Evolutionary conservation across 2,113 vertebrate genomes (phyloP), one percentile per base, ranked within the genome.

Genomic region (Heteronetta atricapilla): DNA sequence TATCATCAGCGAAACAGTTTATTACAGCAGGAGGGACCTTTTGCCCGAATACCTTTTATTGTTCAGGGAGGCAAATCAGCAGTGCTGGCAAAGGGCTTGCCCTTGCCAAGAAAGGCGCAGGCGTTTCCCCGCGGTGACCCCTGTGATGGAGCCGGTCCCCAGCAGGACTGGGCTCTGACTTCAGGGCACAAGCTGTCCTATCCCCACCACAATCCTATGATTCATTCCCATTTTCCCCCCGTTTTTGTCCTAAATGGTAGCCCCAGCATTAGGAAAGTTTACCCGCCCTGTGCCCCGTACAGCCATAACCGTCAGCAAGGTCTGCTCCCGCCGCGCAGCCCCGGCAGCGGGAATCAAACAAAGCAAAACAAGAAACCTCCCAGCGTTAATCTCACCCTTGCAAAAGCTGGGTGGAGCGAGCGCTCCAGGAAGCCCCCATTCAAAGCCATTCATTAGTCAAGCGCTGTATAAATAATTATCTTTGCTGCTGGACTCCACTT

Each of bases 381-480:
- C 91, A 23, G 3, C 2, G 0, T 44, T 56, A 23, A 82, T 66
- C 80, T 87, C 10, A 48, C 7, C 62, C 20, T 15, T 3, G 10
- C 94, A 63, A 56, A 34, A 28, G 66, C 73, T 15, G 68, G 67
- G 82, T 77, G 89, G 92, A 63, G 75, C 20, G 15, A 63, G 81
- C 2, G 0, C 88, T 28, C 18, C 95, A 94, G 95, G 95, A 96
- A 95, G 68, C 59, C 78, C 83, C 86, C 67, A 10, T 13, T 46
- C 34, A 86, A 42, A 83, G 52, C 81, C 86, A 11, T 40, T 66
- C 92, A 80, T 91, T 80, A 80, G 78, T 66, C 86, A 94, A 83
- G 76, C 3, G 1, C 82, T 93, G 91, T 22, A 70, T 44, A 94
- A 97, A 96, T 78, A 88, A 95, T 96, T 77, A 82, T 67, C 86